Conservation (phyloP, 2,888 invertebrate genomes). For the Blastobasis lacticolella region DNA sequence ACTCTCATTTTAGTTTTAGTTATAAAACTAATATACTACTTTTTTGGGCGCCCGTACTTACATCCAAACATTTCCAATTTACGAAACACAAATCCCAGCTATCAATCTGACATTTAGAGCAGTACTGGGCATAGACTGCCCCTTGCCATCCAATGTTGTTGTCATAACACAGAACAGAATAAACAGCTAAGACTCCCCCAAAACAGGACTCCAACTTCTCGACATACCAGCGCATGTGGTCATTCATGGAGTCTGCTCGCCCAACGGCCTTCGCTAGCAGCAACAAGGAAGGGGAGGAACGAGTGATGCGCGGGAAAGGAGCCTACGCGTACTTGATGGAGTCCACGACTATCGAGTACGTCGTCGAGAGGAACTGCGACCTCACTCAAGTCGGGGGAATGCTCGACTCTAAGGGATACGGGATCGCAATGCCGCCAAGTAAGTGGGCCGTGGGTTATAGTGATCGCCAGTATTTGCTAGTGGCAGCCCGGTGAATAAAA, state of each 20-base stretch:
- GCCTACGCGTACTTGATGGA: constrained; percentile 98
- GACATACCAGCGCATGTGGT: constrained; percentile 96
- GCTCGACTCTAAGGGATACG: constrained; percentile 95
- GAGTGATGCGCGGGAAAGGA: constrained; percentile 88
- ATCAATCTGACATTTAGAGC: too few species aligned
- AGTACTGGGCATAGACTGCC: too few species aligned
- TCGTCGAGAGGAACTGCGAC: constrained; percentile 91
- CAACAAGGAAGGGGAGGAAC: constrained; percentile 92
- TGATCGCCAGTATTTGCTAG: too few species aligned
- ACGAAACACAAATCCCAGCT: too few species aligned
- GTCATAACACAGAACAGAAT: too few species aligned
- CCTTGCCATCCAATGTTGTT: too few species aligned
- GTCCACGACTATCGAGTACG: constrained; percentile 96
- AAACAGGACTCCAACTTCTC: constrained; percentile 92
- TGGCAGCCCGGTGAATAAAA: too few species aligned
- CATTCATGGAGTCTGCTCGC: constrained; percentile 91
- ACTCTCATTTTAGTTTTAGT: too few species aligned
- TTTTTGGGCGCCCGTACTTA: too few species aligned
- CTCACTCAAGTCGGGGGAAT: constrained; percentile 93
- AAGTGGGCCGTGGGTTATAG: too few species aligned
- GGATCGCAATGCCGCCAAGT: constrained; percentile 96
- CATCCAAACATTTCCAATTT: too few species aligned
- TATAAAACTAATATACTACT: too few species aligned
- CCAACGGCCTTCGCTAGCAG: constrained; percentile 90
- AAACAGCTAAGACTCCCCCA: background rate